Evolutionary conservation across 64 coral and sea anemone species (phyloP).

Genomic region (Cladopsammia gracilis): DNA sequence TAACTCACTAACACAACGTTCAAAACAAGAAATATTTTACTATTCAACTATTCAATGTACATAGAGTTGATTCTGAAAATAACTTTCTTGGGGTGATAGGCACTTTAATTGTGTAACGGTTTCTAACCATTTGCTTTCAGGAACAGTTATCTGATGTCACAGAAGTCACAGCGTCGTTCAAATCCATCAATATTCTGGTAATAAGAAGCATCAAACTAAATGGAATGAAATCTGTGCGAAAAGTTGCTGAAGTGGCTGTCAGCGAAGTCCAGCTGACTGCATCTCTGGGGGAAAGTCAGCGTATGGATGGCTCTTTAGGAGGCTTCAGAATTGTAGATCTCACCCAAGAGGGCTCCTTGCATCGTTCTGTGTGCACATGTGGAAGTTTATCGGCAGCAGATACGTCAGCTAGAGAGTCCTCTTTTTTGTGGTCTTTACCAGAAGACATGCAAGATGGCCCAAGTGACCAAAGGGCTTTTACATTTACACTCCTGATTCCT

Average conservation of each 20-base stretch:
- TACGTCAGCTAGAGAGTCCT: slow-evolving; percentile 54
- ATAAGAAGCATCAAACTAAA: slow-evolving; percentile 75
- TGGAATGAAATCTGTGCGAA: slow-evolving; percentile 70
- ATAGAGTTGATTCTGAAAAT: no score
- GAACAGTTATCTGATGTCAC: slow-evolving; percentile 50
- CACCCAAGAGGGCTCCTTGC: slow-evolving; percentile 94
- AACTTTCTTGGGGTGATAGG: no score
- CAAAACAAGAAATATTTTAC: no score
- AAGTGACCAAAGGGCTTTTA: slow-evolving; percentile 81
- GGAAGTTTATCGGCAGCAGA: slow-evolving; percentile 58
- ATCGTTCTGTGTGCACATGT: slow-evolving; percentile 85
- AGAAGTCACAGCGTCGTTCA: slow-evolving; percentile 91
- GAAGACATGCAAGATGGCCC: slow-evolving; percentile 72
- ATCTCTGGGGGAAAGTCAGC: slow-evolving; percentile 82
- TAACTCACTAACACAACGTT: no score
- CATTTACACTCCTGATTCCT: slow-evolving; percentile 85
- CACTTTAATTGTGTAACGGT: no score
- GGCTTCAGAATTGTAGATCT: slow-evolving; percentile 89
- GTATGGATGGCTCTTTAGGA: slow-evolving; percentile 89
- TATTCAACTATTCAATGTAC: no score
- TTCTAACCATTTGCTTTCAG: neutral
- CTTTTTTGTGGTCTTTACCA: slow-evolving; percentile 64
- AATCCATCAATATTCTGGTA: slow-evolving; percentile 80
- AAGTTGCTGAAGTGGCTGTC: slow-evolving; percentile 94
- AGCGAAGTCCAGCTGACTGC: slow-evolving; percentile 81